These are phyloP conservation scores for Timema cristinae DNA, from an alignment of 2,888 invertebrate genomes.

Conservation along the genomic window DNA sequence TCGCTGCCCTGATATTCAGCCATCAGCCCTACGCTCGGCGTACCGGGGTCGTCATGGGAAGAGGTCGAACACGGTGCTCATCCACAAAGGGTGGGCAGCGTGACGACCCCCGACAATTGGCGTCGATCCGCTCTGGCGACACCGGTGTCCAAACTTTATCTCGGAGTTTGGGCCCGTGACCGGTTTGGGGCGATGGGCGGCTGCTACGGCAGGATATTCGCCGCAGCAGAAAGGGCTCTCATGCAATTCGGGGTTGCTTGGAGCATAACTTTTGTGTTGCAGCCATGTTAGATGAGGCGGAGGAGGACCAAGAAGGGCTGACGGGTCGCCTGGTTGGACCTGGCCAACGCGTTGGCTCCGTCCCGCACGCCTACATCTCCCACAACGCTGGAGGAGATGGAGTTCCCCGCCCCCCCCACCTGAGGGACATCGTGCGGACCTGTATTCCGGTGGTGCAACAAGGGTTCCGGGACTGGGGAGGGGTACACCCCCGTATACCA, in stretches of 20 bases:
- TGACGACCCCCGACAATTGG: constrained; percentile 38
- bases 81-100: constrained; percentile 31
- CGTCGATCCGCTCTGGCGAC: constrained; percentile 37
- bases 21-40: background rate
- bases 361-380: constrained; percentile 33
- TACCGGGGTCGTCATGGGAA: constrained; percentile 31
- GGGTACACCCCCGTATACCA: constrained; percentile 16
- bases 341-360: constrained; percentile 42
- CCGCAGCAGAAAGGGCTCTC: constrained; percentile 44
- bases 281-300: constrained; percentile 36
- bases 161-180: constrained; percentile 32
- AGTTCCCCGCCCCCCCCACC: background rate
- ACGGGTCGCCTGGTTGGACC: constrained; percentile 33
- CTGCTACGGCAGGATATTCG: constrained; percentile 36
- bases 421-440: background rate
- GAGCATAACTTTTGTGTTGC: constrained; percentile 42
- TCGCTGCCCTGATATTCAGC: background rate
- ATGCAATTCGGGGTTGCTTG: constrained; percentile 37
- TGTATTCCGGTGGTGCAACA: background rate
- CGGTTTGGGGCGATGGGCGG: constrained; percentile 34
- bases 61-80: constrained; percentile 29
- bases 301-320: constrained; percentile 21
- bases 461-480: constrained; percentile 20
- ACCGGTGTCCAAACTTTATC: constrained; percentile 34
- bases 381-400: background rate